A percentile compares a stretch with the other conserved stretches of the same genome.
These are phyloP conservation scores for Sympetrum striolatum DNA, from an alignment of 2,888 invertebrate genomes.

Conservation along the genomic window DNA sequence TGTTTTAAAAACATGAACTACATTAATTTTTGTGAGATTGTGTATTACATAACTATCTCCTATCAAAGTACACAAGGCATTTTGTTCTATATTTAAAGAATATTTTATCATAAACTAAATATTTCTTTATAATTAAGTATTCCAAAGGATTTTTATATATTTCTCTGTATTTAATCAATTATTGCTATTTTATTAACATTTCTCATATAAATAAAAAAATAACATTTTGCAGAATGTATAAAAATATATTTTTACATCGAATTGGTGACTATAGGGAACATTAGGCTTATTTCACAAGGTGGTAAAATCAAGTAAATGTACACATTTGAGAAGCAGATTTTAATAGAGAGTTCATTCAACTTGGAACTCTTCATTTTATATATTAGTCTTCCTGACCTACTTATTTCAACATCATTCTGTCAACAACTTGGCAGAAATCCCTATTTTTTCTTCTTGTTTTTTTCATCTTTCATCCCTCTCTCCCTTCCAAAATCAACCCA, in stretches of 20 bases:
- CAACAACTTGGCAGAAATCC: background rate
- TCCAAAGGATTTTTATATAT: background rate
- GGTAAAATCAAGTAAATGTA: background rate
- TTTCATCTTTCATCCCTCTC: background rate
- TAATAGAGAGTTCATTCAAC: background rate
- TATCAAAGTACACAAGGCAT: too few relatives aligned
- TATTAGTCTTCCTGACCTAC: background rate
- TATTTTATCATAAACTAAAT: too few relatives aligned
- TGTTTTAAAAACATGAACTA: background rate
- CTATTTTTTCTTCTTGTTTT: background rate
- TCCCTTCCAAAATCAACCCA: background rate
- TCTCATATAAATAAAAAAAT: too few relatives aligned
- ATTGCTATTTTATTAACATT: background rate
- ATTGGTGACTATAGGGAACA: too few relatives aligned
- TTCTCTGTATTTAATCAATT: background rate
- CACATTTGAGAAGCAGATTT: background rate
- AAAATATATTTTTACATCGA: too few relatives aligned
- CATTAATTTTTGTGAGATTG: background rate
- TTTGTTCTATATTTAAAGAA: too few relatives aligned
- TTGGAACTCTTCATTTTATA: background rate
- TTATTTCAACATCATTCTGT: background rate
- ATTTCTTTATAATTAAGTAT: too few relatives aligned
- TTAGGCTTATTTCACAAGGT: too few relatives aligned
- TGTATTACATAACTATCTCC: too few relatives aligned
- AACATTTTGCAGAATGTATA: too few relatives aligned